Evolutionary conservation across 1,140 invertebrate genomes (phyloP).

Genomic region (Sitobion miscanthi): DNA sequence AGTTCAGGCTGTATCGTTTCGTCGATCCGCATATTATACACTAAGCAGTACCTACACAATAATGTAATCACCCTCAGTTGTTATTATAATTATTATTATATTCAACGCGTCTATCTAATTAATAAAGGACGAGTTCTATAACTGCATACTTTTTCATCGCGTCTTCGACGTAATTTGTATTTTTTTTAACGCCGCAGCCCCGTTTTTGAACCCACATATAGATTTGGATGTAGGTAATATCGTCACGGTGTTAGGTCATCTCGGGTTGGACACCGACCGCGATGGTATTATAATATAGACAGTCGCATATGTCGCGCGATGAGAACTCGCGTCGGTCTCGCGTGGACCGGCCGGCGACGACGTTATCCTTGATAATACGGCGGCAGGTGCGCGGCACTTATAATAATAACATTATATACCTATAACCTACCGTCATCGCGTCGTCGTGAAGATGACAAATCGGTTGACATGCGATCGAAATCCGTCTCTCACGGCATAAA

Average conservation of each 20-base stretch:
- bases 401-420: not conserved
- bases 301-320: constrained; percentile 29
- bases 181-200: not conserved
- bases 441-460: constrained; percentile 48
- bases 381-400: constrained; percentile 37
- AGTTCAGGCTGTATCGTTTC: not conserved
- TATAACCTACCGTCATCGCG: not conserved
- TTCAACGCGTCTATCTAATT: not conserved
- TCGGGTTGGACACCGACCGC: not conserved
- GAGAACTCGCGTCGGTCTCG: not conserved
- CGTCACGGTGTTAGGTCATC: not conserved
- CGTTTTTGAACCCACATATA: not conserved
- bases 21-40: not conserved
- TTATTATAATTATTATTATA: not conserved
- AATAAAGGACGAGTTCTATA: not conserved
- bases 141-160: not conserved
- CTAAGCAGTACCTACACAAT: not conserved
- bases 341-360: not conserved
- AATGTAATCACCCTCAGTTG: not conserved
- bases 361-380: not conserved
- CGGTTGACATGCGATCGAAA: constrained; percentile 52
- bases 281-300: not conserved
- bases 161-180: not conserved
- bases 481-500: constrained; percentile 55
- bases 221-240: not conserved